These are phyloP conservation scores for Drosophila bunnanda DNA, from an alignment of 2,888 invertebrate species.

Conservation along the genomic window DNA sequence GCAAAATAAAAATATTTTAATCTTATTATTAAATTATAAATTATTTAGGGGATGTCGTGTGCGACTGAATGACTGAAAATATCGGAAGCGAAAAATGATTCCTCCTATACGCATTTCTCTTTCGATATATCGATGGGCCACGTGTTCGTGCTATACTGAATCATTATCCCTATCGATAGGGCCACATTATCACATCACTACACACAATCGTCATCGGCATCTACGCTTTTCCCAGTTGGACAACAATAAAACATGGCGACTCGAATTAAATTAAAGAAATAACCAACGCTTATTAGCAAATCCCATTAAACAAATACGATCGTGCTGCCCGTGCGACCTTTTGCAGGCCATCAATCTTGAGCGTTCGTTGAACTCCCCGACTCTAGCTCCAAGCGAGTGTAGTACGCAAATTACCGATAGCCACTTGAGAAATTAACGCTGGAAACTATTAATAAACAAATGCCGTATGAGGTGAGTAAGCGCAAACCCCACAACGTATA, in stretches of 20 bases:
- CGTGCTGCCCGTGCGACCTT: conserved; percentile 69
- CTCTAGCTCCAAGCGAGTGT: conserved; percentile 16
- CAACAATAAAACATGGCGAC: neutral
- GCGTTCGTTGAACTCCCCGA: conserved; percentile 66
- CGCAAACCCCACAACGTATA: conserved; percentile 1
- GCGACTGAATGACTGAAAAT: too few species aligned
- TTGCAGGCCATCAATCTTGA: conserved; percentile 42
- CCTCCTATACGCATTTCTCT: too few species aligned
- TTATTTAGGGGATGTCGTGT: too few species aligned
- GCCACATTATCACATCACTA: neutral
- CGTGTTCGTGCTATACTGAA: neutral
- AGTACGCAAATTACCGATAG: conserved; percentile 80
- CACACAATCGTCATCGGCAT: neutral
- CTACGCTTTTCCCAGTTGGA: neutral
- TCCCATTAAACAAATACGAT: conserved; percentile 22
- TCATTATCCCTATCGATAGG: neutral
- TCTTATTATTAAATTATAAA: too few species aligned
- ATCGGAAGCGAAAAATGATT: too few species aligned
- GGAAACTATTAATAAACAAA: conserved; percentile 57
- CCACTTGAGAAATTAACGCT: conserved; percentile 53
- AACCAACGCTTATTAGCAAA: conserved; percentile 18
- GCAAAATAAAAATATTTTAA: too few species aligned
- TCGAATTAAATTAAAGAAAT: conserved; percentile 14
- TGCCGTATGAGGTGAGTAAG: conserved; percentile 14
- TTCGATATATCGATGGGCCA: neutral